Base-by-base conservation (phyloP, 2,113 vertebrate genomes). In the Tenrec ecaudatus region DNA sequence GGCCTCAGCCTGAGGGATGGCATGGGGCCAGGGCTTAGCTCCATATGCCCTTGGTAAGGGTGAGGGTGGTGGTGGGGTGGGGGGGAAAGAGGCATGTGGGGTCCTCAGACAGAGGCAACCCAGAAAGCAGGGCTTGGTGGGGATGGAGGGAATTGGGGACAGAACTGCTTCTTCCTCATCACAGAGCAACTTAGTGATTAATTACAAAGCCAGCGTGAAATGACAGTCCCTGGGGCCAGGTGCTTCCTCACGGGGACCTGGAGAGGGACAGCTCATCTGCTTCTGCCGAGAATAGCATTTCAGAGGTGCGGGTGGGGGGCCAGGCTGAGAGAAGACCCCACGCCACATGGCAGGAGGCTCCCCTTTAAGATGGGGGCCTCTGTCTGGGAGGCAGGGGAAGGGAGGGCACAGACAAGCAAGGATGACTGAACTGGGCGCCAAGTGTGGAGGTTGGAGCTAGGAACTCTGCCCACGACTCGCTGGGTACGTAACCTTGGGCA, bases 1-100 rank as follows among this genome's bases (percentile, higher is more conserved):
- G 92, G 91, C 93, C 95, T 93, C 87, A 86, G 95, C 78, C 88
- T 82, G 85, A 92, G 79, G 83, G 73, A 91, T 68, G 91, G 94
- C 90, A 6, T 36, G 14, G 1, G 88, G 90, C 66, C 38, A 12
- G 47, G 47, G 47, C 47, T 53, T 10, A 12, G 47, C 47, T 53
- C 79, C 2, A 25, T 89, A 92, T 80, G 87, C 47, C 92, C 36
- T 77, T 68, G 5, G 43, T 47, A 47, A 10, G 6, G 6, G 5
- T 47, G 43, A 10, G 43, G 43, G 43, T 47, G 43, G 43, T 5
- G 47, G 47, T 53, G 47, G 47, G 9, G 47, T 5, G 93, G 71
- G 80, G 79, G 64, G 62, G 4, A 1, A 40, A 33, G 36, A 29
- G 15, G n/a, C 62, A 85, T 25, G 47, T 33, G 68, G 82, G n/a